phyloP scores from a whole-genome alignment of 2,888 invertebrate species.

The Hipparchia sbordonii region DNA sequence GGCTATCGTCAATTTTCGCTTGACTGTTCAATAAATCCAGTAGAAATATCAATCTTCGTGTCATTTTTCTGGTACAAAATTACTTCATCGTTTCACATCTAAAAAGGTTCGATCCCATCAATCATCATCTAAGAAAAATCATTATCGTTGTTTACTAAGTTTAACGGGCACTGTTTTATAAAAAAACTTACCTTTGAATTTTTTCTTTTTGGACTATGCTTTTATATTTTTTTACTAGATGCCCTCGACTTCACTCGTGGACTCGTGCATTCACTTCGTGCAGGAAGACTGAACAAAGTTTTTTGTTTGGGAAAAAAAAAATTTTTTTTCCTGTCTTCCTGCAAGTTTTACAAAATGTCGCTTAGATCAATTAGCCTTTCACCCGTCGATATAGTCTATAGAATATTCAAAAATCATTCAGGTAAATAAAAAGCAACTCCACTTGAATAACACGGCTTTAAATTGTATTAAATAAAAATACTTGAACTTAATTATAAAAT shows the following conservation, averaged over 20 bases:
- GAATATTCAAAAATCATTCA: not conserved
- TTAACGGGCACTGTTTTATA: not conserved
- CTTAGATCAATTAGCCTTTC: too few relatives aligned
- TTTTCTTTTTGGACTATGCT: not conserved
- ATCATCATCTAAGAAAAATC: conserved; percentile 59
- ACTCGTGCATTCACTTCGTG: too few relatives aligned
- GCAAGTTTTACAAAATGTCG: too few relatives aligned
- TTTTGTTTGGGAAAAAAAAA: too few relatives aligned
- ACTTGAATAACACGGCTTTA: too few relatives aligned
- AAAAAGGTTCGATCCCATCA: conserved; percentile 70
- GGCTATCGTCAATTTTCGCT: conserved; percentile 25
- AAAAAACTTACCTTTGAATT: not conserved
- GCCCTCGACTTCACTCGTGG: too few relatives aligned
- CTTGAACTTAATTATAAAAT: not conserved
- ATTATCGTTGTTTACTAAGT: not conserved
- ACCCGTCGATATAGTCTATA: too few relatives aligned
- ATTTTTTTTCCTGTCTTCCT: too few relatives aligned
- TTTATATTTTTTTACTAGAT: too few relatives aligned
- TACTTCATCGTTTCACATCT: conserved; percentile 70
- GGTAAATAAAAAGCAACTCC: not conserved
- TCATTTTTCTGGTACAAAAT: conserved; percentile 72
- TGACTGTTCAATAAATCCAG: conserved; percentile 37
- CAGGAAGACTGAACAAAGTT: too few relatives aligned
- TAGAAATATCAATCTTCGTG: conserved; percentile 65
- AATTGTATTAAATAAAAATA: not conserved